Conservation (phyloP, 2,797 vertebrate species). For the Gadopsis marmoratus region DNA sequence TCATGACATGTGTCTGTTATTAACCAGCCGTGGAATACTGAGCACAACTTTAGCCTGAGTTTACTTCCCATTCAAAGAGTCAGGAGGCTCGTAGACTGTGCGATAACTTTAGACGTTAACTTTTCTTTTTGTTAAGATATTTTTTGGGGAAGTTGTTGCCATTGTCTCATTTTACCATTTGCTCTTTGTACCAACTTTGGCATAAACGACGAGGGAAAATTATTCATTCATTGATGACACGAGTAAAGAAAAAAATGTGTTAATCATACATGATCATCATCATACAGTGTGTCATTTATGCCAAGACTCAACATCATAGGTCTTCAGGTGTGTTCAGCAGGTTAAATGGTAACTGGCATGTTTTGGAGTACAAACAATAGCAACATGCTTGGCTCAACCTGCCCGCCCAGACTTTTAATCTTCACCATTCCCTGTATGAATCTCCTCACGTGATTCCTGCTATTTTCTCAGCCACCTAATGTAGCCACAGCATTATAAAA, state of each 20-base stretch:
- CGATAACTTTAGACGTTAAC: neutral
- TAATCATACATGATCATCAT: no score
- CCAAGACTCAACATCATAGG: neutral
- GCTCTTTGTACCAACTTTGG: no score
- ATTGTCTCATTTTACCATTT: neutral
- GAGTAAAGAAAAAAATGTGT: no score
- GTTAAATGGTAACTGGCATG: neutral
- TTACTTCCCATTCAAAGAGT: neutral
- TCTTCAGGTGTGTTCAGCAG: neutral
- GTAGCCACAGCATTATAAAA: slow-evolving; percentile 6
- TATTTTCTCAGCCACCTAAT: neutral
- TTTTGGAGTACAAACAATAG: no score
- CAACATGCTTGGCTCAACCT: neutral
- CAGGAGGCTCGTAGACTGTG: neutral
- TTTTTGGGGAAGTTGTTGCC: no score
- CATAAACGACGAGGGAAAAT: neutral
- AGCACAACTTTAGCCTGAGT: neutral
- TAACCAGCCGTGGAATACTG: neutral
- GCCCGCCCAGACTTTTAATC: neutral
- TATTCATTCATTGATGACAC: neutral
- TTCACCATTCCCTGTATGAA: no score
- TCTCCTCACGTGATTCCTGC: neutral
- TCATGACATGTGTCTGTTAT: neutral
- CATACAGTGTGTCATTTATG: neutral
- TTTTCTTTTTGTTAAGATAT: no score